Evolutionary conservation across 1,140 invertebrate genomes (phyloP).

Genomic region (Anoplophora glabripennis): DNA sequence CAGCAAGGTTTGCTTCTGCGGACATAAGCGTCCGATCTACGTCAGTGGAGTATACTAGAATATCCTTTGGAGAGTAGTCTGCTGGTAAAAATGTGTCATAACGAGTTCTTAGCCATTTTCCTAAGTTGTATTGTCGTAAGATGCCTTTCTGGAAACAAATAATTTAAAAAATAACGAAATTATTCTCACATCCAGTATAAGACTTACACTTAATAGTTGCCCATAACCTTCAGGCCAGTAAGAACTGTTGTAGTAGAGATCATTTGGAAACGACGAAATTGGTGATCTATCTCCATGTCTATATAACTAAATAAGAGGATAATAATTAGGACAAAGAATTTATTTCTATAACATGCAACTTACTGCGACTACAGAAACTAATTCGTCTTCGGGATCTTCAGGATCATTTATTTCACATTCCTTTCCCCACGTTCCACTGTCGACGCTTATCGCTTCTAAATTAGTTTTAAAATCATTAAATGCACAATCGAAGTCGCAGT

Average conservation of each 20-base stretch:
- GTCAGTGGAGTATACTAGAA: constrained; percentile 66
- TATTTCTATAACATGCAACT: too few relatives aligned
- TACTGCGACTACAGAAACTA: too few relatives aligned
- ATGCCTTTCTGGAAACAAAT: constrained; percentile 63
- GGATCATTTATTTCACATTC: constrained; percentile 18
- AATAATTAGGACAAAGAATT: too few relatives aligned
- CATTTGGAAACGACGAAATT: too few relatives aligned
- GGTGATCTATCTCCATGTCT: too few relatives aligned
- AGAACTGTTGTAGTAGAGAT: too few relatives aligned
- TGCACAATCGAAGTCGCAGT: constrained; percentile 58
- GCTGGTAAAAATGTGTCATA: constrained; percentile 59
- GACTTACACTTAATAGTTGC: too few relatives aligned
- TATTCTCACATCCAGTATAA: too few relatives aligned
- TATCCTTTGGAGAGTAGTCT: constrained; percentile 48
- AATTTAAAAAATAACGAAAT: not conserved
- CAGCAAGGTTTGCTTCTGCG: constrained; percentile 76
- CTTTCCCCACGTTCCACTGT: constrained; percentile 11
- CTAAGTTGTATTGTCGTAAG: constrained; percentile 70
- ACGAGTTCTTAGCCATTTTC: constrained; percentile 67
- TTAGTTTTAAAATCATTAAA: constrained; percentile 53
- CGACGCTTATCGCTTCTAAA: constrained; percentile 27
- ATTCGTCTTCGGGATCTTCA: too few relatives aligned
- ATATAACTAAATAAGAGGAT: too few relatives aligned
- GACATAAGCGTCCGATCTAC: constrained; percentile 86
- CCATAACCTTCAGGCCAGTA: too few relatives aligned